Evolutionary conservation across 2,113 vertebrate genomes (phyloP), one percentile per base, ranked within the genome.

Genomic region (Lipophrys pholis): DNA sequence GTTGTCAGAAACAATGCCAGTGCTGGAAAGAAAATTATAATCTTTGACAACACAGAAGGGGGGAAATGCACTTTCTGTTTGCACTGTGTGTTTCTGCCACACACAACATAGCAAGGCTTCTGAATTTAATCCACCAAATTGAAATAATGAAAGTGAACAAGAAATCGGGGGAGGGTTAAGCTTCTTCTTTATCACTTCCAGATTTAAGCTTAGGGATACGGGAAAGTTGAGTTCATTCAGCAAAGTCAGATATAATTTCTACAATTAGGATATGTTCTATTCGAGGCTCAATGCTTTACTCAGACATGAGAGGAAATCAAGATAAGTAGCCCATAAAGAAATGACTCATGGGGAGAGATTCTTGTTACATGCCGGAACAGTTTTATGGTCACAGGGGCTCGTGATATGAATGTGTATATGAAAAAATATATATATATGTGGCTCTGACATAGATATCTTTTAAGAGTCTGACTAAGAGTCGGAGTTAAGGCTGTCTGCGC

Each of bases 241-340:
- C 30, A 66, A 67, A 85, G 76, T 80, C 67, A 60, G 68, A 84
- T 69, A 61, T 81, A 15, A 78, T 87, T 87, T 83, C 21, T 35
- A 71, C 81, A 83, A 80, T 81, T 65, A 68, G 64, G 57, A 59
- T 62, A 45, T 51, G 67, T 62, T 78, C 60, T 38, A 61, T 65
- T 54, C 48, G 38, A 30, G 48, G 30, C 70, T 83, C 50, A 16
- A 8, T 72, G 69, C 77, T 73, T 61, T 76, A 56, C 76, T 78
- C 60, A 69, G 73, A 81, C 83, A 81, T 64, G 68, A 71, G 70
- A 50, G 56, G 39, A 85, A 86, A 86, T 89, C 76, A 68, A 89
- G 84, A 85, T 90, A 84, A 89, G 84, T 74, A 75, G 84, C 73
- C 65, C 38, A 76, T 65, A 77, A 83, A 85, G 58, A 85, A 80